A percentile compares a stretch with the other conserved stretches of the same genome.
Evolutionary conservation across 2,113 vertebrate genomes (phyloP).

Genomic region (Gopherus evgoodei): DNA sequence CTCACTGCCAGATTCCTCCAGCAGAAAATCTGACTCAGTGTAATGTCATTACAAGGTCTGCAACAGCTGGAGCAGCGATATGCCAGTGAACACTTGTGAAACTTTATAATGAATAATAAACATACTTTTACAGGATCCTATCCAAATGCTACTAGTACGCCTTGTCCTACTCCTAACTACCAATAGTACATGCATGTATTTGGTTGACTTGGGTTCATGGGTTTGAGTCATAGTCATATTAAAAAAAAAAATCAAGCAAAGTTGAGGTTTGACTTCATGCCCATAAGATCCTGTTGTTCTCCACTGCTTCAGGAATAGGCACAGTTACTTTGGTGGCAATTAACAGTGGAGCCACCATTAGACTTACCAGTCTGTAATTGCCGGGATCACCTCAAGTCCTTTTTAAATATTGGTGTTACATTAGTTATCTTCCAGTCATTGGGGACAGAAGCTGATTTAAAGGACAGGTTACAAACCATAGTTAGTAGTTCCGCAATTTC

Average conservation of each 20-base stretch:
- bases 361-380: too few species aligned
- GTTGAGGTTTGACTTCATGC: not conserved
- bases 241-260: not conserved
- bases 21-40: constrained; percentile 62
- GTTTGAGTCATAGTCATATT: not conserved
- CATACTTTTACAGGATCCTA: constrained; percentile 49
- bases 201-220: not conserved
- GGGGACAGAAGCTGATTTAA: too few species aligned
- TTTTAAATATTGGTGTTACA: too few species aligned
- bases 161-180: constrained; percentile 28
- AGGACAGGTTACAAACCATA: too few species aligned
- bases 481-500: too few species aligned
- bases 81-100: constrained; percentile 71
- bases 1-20: constrained; percentile 44
- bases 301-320: not conserved
- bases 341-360: not conserved
- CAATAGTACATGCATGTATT: not conserved
- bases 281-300: not conserved
- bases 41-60: constrained; percentile 59
- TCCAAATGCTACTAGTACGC: constrained; percentile 38
- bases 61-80: constrained; percentile 64
- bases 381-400: too few species aligned
- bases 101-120: constrained; percentile 58
- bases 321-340: not conserved
- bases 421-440: too few species aligned